These are phyloP conservation scores for Delichon dasypus DNA, from an alignment of 2,797 vertebrate genomes.

Conservation along the genomic window DNA sequence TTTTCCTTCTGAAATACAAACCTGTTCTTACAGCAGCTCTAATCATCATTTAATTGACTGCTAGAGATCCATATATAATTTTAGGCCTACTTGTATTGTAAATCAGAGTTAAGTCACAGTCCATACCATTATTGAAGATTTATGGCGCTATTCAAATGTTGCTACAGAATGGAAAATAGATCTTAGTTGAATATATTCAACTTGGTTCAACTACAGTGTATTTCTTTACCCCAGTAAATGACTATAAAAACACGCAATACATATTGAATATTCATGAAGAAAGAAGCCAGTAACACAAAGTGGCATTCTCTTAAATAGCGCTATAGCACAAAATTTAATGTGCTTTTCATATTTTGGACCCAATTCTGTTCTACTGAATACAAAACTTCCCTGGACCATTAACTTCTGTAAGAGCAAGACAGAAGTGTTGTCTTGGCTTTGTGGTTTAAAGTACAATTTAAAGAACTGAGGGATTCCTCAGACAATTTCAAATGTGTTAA, in stretches of 20 bases:
- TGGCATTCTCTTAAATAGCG: background rate
- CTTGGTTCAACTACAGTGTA: background rate
- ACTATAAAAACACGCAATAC: background rate
- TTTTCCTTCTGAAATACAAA: constrained; percentile 17
- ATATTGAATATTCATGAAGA: background rate
- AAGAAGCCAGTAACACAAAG: background rate
- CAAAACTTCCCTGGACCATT: background rate
- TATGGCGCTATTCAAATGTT: background rate
- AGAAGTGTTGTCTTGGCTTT: background rate
- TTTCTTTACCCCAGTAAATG: background rate
- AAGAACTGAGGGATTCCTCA: background rate
- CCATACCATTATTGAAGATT: background rate
- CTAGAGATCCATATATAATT: background rate
- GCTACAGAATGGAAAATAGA: background rate
- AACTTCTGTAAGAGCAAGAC: background rate
- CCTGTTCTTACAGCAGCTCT: background rate
- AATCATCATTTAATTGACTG: background rate
- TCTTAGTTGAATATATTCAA: background rate
- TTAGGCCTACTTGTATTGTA: background rate
- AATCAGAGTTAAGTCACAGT: background rate
- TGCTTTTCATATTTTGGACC: background rate
- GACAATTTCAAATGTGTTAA: background rate
- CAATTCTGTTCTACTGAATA: background rate
- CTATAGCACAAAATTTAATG: background rate
- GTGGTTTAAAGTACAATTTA: background rate